phyloP scores from a whole-genome alignment of 2,888 invertebrate genomes.

The Sipha maydis region DNA sequence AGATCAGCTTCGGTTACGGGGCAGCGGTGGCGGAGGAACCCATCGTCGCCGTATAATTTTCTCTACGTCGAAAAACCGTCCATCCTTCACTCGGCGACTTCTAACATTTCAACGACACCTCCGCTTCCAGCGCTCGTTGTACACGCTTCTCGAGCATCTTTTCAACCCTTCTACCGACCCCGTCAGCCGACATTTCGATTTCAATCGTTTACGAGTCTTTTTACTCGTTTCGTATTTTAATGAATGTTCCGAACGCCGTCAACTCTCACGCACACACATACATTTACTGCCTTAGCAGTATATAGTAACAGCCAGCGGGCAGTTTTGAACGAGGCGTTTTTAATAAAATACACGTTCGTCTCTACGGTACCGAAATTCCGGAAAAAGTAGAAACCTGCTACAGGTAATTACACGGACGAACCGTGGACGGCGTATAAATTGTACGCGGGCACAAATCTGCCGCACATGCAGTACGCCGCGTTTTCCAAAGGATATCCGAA shows the following conservation, averaged over 20 bases:
- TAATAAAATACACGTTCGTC: slow-evolving; percentile 12
- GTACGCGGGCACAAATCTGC: no score
- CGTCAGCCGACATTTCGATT: slow-evolving; percentile 28
- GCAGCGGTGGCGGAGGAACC: not conserved
- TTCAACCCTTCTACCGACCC: not conserved
- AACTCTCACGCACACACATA: not conserved
- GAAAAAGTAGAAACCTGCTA: not conserved
- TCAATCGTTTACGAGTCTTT: slow-evolving; percentile 25
- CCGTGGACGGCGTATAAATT: no score
- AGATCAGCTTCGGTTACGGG: slow-evolving; percentile 20
- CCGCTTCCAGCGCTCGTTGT: not conserved
- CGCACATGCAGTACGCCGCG: no score
- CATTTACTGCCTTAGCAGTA: not conserved
- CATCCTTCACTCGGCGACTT: not conserved
- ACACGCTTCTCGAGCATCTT: not conserved
- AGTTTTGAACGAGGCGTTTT: slow-evolving; percentile 23
- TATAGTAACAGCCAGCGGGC: not conserved
- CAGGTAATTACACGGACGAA: not conserved
- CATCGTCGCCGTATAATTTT: slow-evolving; percentile 18
- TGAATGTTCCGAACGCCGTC: slow-evolving; percentile 30
- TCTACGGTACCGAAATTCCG: not conserved
- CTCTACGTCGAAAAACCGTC: slow-evolving; percentile 14
- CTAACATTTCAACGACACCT: slow-evolving; percentile 31
- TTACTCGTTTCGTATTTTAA: slow-evolving; percentile 34
- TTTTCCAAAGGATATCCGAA: not conserved